phyloP scores from a whole-genome alignment of 1,140 invertebrate species.

The Trichomalopsis sarcophagae region DNA sequence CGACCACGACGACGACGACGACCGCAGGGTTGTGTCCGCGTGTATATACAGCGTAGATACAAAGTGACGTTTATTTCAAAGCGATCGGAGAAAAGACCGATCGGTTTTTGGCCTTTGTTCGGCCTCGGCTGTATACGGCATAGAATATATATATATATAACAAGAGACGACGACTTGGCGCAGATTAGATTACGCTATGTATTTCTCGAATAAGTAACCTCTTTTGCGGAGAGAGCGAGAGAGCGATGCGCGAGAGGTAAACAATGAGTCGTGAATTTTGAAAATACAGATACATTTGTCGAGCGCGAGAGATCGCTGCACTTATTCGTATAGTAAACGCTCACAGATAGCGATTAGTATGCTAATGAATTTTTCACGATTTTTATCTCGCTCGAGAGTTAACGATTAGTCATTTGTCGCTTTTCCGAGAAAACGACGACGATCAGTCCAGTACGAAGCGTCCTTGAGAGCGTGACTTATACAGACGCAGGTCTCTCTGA shows the following conservation, averaged over 20 bases:
- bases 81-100: slow-evolving; percentile 35
- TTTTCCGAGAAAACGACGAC: not conserved
- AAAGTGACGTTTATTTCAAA: slow-evolving; percentile 35
- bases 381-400: not conserved
- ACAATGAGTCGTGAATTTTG: not conserved
- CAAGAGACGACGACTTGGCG: not conserved
- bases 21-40: slow-evolving; percentile 18
- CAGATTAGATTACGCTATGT: slow-evolving; percentile 40
- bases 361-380: slow-evolving; percentile 4
- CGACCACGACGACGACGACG: not conserved
- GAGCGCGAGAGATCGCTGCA: not conserved
- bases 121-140: not conserved
- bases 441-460: not conserved
- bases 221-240: not conserved
- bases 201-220: not conserved
- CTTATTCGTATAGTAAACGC: not conserved
- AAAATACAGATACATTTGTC: not conserved
- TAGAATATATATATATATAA: not conserved
- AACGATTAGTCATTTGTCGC: not conserved
- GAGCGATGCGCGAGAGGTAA: not conserved
- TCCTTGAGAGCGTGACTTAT: not conserved
- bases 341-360: not conserved
- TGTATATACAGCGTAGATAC: not conserved
- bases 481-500: not conserved
- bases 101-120: slow-evolving; percentile 23